Percentiles rank a stretch among this genome's conserved stretches.
Evolutionary conservation across 1,140 invertebrate species (phyloP).

Genomic region (Drosophila paulistorum): DNA sequence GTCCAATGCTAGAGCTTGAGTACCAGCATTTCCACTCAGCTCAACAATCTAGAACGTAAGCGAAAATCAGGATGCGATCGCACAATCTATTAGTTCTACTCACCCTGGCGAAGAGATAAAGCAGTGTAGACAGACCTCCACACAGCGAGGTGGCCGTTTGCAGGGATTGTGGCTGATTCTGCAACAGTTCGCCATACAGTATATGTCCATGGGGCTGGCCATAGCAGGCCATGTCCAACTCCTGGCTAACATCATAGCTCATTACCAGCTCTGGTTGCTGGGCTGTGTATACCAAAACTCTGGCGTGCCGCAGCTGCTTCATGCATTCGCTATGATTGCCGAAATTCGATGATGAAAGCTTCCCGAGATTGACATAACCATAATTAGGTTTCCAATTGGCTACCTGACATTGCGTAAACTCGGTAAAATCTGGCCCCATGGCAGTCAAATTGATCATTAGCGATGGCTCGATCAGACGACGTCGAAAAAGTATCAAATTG

Average conservation of each 20-base stretch:
- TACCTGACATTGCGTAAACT: constrained; percentile 77
- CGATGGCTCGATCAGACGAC: constrained; percentile 45
- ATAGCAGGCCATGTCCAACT: constrained; percentile 68
- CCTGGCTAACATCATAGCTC: constrained; percentile 65
- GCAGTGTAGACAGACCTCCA: constrained; percentile 71
- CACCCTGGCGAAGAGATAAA: constrained; percentile 78
- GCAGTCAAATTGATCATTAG: constrained; percentile 70
- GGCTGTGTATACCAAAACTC: constrained; percentile 66
- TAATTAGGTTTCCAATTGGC: constrained; percentile 79
- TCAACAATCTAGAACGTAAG: constrained; percentile 63
- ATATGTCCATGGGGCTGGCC: constrained; percentile 70
- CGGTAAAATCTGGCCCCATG: constrained; percentile 79
- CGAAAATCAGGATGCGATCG: neutral
- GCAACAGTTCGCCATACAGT: constrained; percentile 71
- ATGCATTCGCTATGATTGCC: constrained; percentile 68
- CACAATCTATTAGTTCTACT: neutral
- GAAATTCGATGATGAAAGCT: constrained; percentile 51
- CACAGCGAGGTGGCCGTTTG: constrained; percentile 69
- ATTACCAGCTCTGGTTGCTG: constrained; percentile 72
- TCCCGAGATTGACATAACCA: constrained; percentile 63
- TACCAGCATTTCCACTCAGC: constrained; percentile 55
- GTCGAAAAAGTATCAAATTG: constrained; percentile 74
- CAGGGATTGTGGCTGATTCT: constrained; percentile 67
- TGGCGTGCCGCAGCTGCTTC: constrained; percentile 54
- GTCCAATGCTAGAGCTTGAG: constrained; percentile 71